These are phyloP conservation scores for Cladopsammia gracilis DNA, from an alignment of 64 coral and sea anemone genomes.

Conservation along the genomic window DNA sequence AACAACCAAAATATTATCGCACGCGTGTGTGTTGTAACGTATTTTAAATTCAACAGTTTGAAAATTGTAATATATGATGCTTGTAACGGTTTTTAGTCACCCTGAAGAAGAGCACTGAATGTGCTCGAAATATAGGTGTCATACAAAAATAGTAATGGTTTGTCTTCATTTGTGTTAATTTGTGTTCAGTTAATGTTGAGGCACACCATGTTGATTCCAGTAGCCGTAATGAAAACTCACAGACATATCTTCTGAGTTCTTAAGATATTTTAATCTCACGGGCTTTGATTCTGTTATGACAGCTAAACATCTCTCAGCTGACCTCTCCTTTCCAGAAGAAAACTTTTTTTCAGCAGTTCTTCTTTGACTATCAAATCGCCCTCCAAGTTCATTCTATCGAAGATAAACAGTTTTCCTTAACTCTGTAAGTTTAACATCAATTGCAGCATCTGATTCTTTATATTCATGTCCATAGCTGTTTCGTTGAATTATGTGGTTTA, in stretches of 20 bases:
- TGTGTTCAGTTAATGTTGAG: conserved; percentile 23
- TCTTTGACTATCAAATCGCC: conserved; percentile 30
- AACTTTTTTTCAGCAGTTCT: conserved; percentile 29
- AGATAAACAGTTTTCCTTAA: conserved; percentile 42
- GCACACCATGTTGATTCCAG: conserved; percentile 36
- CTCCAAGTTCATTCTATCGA: conserved; percentile 49
- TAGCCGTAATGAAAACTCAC: conserved; percentile 37
- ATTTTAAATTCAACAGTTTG: too few species aligned
- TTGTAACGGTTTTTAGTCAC: too few species aligned
- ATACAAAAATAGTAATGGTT: too few species aligned
- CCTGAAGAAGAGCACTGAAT: too few species aligned
- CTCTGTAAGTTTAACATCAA: conserved; percentile 24
- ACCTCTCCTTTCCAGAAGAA: neutral
- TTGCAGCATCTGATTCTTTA: conserved; percentile 33
- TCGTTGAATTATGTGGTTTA: conserved; percentile 11
- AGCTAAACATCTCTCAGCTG: conserved; percentile 44
- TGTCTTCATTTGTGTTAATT: too few species aligned
- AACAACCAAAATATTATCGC: too few species aligned
- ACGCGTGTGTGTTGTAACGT: too few species aligned
- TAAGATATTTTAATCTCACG: conserved; percentile 20
- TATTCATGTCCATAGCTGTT: conserved; percentile 45
- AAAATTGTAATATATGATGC: too few species aligned
- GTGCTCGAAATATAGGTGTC: too few species aligned
- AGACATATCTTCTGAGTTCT: conserved; percentile 50
- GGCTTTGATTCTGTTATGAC: neutral